These are phyloP conservation scores for Drosophila virilis DNA, from an alignment of 1,140 invertebrate genomes.

Conservation along the genomic window DNA sequence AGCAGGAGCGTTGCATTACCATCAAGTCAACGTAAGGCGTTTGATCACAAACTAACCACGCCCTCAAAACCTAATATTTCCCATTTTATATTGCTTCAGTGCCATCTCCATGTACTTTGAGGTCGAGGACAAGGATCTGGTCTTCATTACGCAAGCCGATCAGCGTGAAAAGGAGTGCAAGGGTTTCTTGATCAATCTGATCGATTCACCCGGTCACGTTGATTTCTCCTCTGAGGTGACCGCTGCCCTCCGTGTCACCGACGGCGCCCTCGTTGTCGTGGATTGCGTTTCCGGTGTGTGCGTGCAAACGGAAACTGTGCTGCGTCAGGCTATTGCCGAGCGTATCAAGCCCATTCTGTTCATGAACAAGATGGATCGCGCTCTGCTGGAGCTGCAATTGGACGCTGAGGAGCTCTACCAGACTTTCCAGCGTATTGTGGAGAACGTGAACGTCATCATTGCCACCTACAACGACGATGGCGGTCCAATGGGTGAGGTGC, in stretches of 20 bases:
- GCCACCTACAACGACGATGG: slow-evolving; percentile 99
- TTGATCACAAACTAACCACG: background rate
- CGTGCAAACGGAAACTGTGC: slow-evolving; percentile 99
- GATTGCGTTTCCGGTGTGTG: slow-evolving; percentile 99
- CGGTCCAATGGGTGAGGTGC: slow-evolving; percentile 99
- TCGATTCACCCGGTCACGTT: slow-evolving; percentile 99
- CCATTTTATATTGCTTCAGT: slow-evolving; percentile 85
- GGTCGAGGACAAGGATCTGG: slow-evolving; percentile 95
- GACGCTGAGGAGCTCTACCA: slow-evolving; percentile 99
- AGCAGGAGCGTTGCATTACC: slow-evolving; percentile 99
- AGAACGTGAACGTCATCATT: slow-evolving; percentile 99
- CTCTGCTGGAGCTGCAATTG: slow-evolving; percentile 96
- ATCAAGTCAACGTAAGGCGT: slow-evolving; percentile 98
- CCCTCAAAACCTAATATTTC: slow-evolving; percentile 32
- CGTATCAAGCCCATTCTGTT: slow-evolving; percentile 99
- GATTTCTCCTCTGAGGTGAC: slow-evolving; percentile 99
- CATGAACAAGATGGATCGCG: slow-evolving; percentile 99
- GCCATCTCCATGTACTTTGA: slow-evolving; percentile 99
- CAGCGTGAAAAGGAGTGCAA: slow-evolving; percentile 95
- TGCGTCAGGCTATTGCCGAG: slow-evolving; percentile 99
- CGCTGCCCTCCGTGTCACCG: slow-evolving; percentile 98
- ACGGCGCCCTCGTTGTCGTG: slow-evolving; percentile 99
- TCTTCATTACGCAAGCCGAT: slow-evolving; percentile 94
- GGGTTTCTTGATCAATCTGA: slow-evolving; percentile 99
- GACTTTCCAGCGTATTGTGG: slow-evolving; percentile 99